Base-by-base conservation (phyloP, 2,113 vertebrate species). In the Notothenia coriiceps region DNA sequence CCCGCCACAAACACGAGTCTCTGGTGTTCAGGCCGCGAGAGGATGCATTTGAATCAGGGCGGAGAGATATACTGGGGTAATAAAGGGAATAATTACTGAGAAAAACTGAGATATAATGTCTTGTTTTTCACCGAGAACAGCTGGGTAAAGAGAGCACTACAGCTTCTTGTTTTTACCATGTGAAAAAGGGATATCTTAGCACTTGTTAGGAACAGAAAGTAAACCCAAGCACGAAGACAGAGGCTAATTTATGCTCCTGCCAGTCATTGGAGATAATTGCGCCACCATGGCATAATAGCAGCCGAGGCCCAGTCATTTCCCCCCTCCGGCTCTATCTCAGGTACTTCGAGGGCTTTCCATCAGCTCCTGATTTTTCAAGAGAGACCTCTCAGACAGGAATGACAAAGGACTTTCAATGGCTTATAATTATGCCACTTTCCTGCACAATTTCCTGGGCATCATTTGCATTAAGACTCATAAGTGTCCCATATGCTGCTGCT, bases 341-440 rank as follows among this genome's bases (percentile, higher is more conserved):
- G 86, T 88, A 86, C 88, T 89, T 86, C 57, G 61, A 85, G 76
- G 61, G 84, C 80, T 83, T 91, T 89, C 80, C 87, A 89, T 92
- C 84, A 86, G 91, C 87, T 86, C 87, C 83, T 88, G 91, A 89
- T 92, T 90, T 88, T 91, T 92, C 87, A 87, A 91, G 89, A 89
- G 92, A 90, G 88, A 90, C 87, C 91, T 93, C 91, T 91, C 91
- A 90, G 87, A 87, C 81, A 69, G 71, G 52, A 80, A 90, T 90
- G 80, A 90, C 89, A 92, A 91, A 86, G 86, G 87, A 89, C 89
- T 87, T 87, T 88, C 89, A 88, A 81, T 86, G 87, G 84, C 84
- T 88, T 80, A 70, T 91, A 89, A 92, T 92, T 91, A 93, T 74
- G 84, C 80, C 89, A 87, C 88, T 90, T 85, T 88, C 71, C 86